These are phyloP conservation scores for Phyllotreta striolata DNA, from an alignment of 2,888 invertebrate genomes.

Conservation along the genomic window DNA sequence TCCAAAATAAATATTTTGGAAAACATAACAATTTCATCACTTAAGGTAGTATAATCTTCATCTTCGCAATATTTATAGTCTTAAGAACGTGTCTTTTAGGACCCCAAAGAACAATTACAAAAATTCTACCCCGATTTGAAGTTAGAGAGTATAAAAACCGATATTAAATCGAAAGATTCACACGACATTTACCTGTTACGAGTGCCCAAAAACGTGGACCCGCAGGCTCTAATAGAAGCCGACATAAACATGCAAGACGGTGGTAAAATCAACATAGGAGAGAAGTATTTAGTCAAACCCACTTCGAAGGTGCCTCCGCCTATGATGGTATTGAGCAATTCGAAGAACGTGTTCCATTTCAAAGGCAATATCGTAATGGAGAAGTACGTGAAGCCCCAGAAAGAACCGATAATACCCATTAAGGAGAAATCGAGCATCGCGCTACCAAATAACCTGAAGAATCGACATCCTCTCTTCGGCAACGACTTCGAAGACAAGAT, in stretches of 20 bases:
- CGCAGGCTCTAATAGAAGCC: slow-evolving; percentile 37
- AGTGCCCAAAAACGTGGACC: slow-evolving; percentile 46
- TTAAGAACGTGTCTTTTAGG: slow-evolving; percentile 18
- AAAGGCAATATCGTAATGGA: slow-evolving; percentile 43
- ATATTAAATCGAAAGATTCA: slow-evolving; percentile 28
- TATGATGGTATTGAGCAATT: slow-evolving; percentile 34
- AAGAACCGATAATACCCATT: slow-evolving; percentile 29
- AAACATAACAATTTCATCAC: slow-evolving; percentile 15
- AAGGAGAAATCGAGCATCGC: slow-evolving; percentile 38
- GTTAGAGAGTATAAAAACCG: slow-evolving; percentile 4
- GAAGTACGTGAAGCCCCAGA: slow-evolving; percentile 44
- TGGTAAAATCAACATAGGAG: slow-evolving; percentile 44
- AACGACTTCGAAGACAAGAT: slow-evolving; percentile 49
- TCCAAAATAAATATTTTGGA: slow-evolving; percentile 12
- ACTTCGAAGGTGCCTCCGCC: slow-evolving; percentile 36
- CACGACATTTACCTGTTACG: slow-evolving; percentile 43
- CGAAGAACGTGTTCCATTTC: slow-evolving; percentile 41
- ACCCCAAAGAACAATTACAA: slow-evolving; percentile 27
- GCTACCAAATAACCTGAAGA: slow-evolving; percentile 48
- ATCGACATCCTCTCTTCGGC: slow-evolving; percentile 54
- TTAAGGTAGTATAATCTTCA: slow-evolving; percentile 21
- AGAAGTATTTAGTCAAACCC: slow-evolving; percentile 44
- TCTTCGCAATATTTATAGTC: slow-evolving; percentile 1
- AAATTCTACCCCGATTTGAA: slow-evolving; percentile 30
- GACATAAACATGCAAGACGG: slow-evolving; percentile 41